Evolutionary conservation across 2,888 invertebrate species (phyloP), one percentile per base, ranked within the genome.

Genomic region (Phaedon cochleariae): DNA sequence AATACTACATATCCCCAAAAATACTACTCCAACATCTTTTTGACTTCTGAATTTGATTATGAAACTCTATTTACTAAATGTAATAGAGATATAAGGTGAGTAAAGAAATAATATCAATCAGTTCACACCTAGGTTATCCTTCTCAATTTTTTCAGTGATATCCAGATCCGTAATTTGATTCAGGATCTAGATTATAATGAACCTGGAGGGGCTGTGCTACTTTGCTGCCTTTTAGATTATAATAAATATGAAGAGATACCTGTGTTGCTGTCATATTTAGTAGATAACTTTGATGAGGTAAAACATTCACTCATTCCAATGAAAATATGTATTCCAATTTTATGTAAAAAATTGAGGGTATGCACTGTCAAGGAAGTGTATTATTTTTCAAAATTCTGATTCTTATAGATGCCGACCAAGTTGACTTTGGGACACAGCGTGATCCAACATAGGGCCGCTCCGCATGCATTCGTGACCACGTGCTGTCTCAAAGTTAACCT

Each of bases 21-120:
- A 34, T 61, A 64, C 59, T 75, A 73, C 60, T 74, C 68, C 10
- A 74, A 73, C 45, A 49, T 74, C 45, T 69, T 74, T 20, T 59
- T 75, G 34, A 60, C 68, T 10, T 70, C 73, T 3, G 70, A 73
- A 52, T 75, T 75, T 61, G 75, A 75, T 54, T 73, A 71, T 66
- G 62, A 67, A 21, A 34, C 67, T 26, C 58, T 75, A 45, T 65
- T 75, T 20, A 61, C 62, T 7, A 75, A 74, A 67, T 71, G 70
- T 26, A 62, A 65, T 41, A 60, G 62, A 37, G 49, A 68, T 3
- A 74, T 75, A 45, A 67, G 65, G 74, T 74, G 64, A 65, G 54
- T 57, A 4, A 15, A 15, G 15, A 29, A 57, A 46, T 26, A 26
- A 15, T 18, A 20, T 2, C 1, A 15, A 6, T 57, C n/a, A 12